Percentiles rank a stretch among this genome's conserved stretches.
Evolutionary conservation across 2,888 invertebrate species (phyloP).

Genomic region (Acleris cristana): DNA sequence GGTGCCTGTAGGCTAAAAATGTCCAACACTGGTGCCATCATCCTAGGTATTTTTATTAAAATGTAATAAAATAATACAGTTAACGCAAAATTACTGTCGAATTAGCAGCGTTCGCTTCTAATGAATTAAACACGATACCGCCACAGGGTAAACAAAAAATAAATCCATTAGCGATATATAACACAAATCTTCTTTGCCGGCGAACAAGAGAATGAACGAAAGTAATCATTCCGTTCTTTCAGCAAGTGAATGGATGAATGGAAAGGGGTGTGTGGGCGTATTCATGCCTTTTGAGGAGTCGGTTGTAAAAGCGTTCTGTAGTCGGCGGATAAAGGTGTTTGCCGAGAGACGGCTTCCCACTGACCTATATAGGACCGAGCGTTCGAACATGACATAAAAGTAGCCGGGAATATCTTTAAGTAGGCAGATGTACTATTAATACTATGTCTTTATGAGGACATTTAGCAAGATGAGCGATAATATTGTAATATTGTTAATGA

Average conservation of each 20-base stretch:
- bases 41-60: no score
- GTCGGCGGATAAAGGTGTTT: conserved; percentile 37
- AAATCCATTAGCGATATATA: conserved; percentile 35
- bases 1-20: no score
- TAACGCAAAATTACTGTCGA: conserved; percentile 10
- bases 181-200: conserved; percentile 28
- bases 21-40: no score
- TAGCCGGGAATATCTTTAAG: not conserved
- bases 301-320: conserved; percentile 35
- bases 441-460: no score
- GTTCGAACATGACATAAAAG: conserved; percentile 9
- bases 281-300: conserved; percentile 37
- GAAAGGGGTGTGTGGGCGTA: conserved; percentile 35
- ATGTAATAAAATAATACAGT: not conserved
- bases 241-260: conserved; percentile 37
- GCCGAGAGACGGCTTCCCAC: conserved; percentile 25
- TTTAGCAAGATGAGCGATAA: no score
- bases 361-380: conserved; percentile 29
- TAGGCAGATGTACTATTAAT: no score
- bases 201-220: conserved; percentile 34
- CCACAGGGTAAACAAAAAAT: conserved; percentile 20
- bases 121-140: conserved; percentile 21
- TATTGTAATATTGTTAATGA: no score
- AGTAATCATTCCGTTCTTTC: conserved; percentile 38
- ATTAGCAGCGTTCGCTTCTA: conserved; percentile 6